These are phyloP conservation scores for Zenarchopterus dispar DNA, from an alignment of 2,797 vertebrate genomes.

Conservation along the genomic window DNA sequence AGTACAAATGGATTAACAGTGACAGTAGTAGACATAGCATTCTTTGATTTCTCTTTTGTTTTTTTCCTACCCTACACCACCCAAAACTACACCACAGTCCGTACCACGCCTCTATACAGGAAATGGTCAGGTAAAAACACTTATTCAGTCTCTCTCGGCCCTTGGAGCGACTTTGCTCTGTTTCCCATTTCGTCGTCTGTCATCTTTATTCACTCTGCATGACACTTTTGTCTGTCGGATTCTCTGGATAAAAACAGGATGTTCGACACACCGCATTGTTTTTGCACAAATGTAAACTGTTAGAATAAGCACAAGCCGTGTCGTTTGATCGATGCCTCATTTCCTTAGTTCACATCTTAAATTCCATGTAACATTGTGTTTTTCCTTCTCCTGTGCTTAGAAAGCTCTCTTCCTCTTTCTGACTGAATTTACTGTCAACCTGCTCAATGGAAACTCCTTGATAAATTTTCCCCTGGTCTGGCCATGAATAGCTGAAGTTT, in stretches of 20 bases:
- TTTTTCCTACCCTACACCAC: conserved; percentile 57
- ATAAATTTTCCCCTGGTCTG: conserved; percentile 56
- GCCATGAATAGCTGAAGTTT: conserved; percentile 13
- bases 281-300: conserved; percentile 25
- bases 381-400: conserved; percentile 42
- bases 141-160: conserved; percentile 48
- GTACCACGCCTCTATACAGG: conserved; percentile 83
- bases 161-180: conserved; percentile 42
- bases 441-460: conserved; percentile 55
- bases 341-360: conserved; percentile 50
- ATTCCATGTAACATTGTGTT: conserved; percentile 44
- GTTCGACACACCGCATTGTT: conserved; percentile 33
- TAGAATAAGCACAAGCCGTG: conserved; percentile 12
- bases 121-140: conserved; percentile 81
- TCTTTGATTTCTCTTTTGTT: conserved; percentile 60
- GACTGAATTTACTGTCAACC: conserved; percentile 21
- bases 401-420: conserved; percentile 58
- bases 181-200: conserved; percentile 61
- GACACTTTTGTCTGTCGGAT: conserved; percentile 52
- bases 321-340: conserved; percentile 47
- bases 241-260: conserved; percentile 53
- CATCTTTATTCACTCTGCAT: conserved; percentile 60
- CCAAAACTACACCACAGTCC: conserved; percentile 73
- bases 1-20: conserved; percentile 1
- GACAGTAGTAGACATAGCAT: conserved; percentile 8